These are phyloP conservation scores for Trachymyrmex septentrionalis DNA, from an alignment of 1,140 invertebrate species.

Conservation along the genomic window DNA sequence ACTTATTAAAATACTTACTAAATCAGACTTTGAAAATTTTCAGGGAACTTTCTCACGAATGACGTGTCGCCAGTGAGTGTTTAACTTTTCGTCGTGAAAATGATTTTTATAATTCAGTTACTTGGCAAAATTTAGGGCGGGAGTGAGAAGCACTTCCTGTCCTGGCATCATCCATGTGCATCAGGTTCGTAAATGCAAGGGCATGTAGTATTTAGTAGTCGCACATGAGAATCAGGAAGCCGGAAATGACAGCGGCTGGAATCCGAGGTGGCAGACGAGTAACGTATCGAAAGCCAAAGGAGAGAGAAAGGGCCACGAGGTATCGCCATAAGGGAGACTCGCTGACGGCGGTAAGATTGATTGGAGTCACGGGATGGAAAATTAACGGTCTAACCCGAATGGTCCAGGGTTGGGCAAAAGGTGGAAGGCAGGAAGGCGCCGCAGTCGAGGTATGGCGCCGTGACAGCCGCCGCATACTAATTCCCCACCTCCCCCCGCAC, in stretches of 20 bases:
- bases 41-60: too few species aligned
- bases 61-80: too few species aligned
- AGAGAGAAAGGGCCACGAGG: slow-evolving; percentile 57
- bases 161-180: background rate
- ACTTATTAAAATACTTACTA: too few species aligned
- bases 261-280: slow-evolving; percentile 50
- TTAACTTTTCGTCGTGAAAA: too few species aligned
- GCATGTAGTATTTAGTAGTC: slow-evolving; percentile 69
- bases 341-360: slow-evolving; percentile 85
- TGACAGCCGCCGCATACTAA: slow-evolving; percentile 84
- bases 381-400: slow-evolving; percentile 83
- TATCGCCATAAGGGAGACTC: slow-evolving; percentile 74
- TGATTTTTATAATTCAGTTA: too few species aligned
- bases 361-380: slow-evolving; percentile 86
- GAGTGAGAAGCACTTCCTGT: too few species aligned
- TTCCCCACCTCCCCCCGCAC: slow-evolving; percentile 66
- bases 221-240: slow-evolving; percentile 66
- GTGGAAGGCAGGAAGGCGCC: slow-evolving; percentile 71
- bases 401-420: slow-evolving; percentile 73
- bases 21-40: too few species aligned
- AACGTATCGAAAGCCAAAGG: slow-evolving; percentile 68
- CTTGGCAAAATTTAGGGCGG: too few species aligned
- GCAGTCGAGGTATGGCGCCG: slow-evolving; percentile 70
- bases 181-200: slow-evolving; percentile 60
- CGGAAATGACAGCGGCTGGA: slow-evolving; percentile 67